These are phyloP conservation scores for Patella ulyssiponensis DNA, from an alignment of 2,888 invertebrate species.

Conservation along the genomic window DNA sequence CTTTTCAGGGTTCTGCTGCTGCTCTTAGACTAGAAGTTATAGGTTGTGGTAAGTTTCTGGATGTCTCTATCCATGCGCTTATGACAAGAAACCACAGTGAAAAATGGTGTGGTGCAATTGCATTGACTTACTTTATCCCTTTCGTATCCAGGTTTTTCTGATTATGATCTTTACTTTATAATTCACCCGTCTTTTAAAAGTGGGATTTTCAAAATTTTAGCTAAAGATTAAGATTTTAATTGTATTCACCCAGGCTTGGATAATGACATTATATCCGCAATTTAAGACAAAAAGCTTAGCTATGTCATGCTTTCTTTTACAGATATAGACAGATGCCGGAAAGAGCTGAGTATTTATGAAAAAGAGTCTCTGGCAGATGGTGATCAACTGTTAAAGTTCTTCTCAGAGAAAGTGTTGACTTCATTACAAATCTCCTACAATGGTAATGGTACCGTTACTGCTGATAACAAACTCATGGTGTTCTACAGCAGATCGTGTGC, in stretches of 20 bases:
- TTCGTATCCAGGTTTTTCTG: too few species aligned
- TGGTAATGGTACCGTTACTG: neutral
- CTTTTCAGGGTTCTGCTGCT: constrained; percentile 54
- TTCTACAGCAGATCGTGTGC: constrained; percentile 5
- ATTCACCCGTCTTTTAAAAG: too few species aligned
- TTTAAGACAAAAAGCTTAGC: too few species aligned
- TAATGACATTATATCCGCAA: too few species aligned
- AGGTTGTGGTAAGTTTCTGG: constrained; percentile 62
- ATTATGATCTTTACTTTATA: too few species aligned
- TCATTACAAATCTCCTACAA: neutral
- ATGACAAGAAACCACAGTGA: too few species aligned
- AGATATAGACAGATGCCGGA: neutral
- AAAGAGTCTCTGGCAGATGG: neutral
- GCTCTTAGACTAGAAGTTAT: constrained; percentile 67
- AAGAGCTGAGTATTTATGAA: neutral
- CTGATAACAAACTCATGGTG: neutral
- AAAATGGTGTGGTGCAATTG: too few species aligned
- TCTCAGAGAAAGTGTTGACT: neutral
- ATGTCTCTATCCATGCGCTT: too few species aligned
- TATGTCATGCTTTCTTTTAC: neutral
- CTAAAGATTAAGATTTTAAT: too few species aligned
- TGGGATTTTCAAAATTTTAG: too few species aligned
- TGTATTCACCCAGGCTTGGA: too few species aligned
- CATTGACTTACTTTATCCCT: too few species aligned
- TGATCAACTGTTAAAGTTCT: neutral